Base-by-base conservation (phyloP, 30 jellyfish, hydroid and myxozoan genomes). In the Cassiopea xamachana region DNA sequence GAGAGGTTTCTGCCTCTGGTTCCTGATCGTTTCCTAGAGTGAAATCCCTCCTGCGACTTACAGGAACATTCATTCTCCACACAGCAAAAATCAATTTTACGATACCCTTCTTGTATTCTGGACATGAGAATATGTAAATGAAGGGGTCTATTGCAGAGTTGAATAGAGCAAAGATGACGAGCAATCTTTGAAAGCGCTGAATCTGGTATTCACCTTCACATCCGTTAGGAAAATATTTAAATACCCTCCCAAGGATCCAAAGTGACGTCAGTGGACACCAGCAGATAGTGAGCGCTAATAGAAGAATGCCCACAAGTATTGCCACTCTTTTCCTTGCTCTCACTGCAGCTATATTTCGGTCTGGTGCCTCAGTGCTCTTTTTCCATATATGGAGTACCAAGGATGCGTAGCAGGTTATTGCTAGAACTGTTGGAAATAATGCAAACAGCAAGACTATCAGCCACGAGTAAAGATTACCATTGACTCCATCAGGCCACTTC, bases 241-340 rank as follows among this genome's bases (percentile, higher is more conserved):
- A 14, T 6, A 0, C 69, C 14, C 69, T 59, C 0, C 69, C 69
- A 59, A 59, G 69, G 0, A 59, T 59, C 69, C 69, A 59, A 14
- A 59, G 8, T 59, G 69, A 6, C 8, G 0, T 6, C 13, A 59
- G 14, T 14, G 69, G 69, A 14, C 69, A 6, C 69, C 69, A 59
- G 69, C 69, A 59, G 7, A 70, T 10, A 70, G n/a, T 19, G 80
- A n/a, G n/a, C 9, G 80, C 80, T 44, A 70, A 44, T 19, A 70
- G 12, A 0, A 70, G 80, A 0, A 19, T 7, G n/a, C 80, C 80
- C 80, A 70, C 9, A 7, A 70, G n/a, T 17, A 44, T 27, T 7
- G 80, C 80, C n/a, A 70, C 49, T 7, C 49, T 70, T 70, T 44
- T 70, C 49, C 80, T 19, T n/a, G 80, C 46, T 44, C 80, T 70